phyloP scores from a whole-genome alignment of 2,797 vertebrate species.

The Streptopelia turtur region DNA sequence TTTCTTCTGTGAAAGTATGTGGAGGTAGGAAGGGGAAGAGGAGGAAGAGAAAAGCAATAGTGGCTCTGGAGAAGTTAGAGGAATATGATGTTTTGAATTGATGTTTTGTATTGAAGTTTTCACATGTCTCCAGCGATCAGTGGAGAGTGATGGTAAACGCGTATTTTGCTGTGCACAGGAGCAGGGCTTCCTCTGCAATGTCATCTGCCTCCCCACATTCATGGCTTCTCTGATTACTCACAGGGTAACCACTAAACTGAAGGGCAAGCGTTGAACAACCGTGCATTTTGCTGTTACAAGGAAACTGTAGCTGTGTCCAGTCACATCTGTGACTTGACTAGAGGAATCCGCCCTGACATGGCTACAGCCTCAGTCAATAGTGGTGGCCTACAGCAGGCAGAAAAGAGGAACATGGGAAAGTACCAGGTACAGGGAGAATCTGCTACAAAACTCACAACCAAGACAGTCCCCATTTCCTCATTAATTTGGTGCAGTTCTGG shows the following conservation, averaged over 20 bases:
- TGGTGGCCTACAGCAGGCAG: neutral
- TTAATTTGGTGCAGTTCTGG: neutral
- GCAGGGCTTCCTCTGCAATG: neutral
- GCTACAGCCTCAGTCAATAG: neutral
- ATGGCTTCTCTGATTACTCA: neutral
- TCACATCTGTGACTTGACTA: neutral
- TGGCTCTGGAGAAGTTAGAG: neutral
- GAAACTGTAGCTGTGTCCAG: neutral
- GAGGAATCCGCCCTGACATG: neutral
- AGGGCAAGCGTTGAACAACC: neutral
- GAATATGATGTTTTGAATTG: neutral
- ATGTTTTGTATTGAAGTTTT: neutral
- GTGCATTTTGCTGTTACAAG: neutral
- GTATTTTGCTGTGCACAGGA: neutral
- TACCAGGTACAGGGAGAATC: neutral
- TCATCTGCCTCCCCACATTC: accelerated
- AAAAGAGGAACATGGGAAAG: neutral
- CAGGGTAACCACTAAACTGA: neutral
- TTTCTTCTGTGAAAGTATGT: neutral
- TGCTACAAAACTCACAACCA: neutral
- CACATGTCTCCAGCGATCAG: neutral
- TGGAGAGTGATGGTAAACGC: neutral
- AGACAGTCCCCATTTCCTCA: neutral
- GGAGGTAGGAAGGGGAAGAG: too few species aligned
- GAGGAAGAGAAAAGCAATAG: neutral